Evolutionary conservation across 53 echinoderm and acorn worm genomes (phyloP).

Genomic region (Echinarachnius parma): DNA sequence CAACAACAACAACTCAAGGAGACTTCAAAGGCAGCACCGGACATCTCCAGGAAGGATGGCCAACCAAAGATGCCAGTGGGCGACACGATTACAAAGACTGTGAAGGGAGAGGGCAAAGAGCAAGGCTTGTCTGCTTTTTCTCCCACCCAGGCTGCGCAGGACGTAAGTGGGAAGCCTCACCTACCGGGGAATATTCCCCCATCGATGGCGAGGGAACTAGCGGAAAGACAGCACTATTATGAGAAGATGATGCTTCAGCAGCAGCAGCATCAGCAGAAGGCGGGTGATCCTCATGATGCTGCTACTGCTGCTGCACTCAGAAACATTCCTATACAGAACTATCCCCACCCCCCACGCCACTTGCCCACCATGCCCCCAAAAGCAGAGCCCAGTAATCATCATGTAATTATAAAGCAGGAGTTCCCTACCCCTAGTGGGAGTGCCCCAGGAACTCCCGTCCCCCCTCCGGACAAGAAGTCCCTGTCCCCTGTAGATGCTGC

Average conservation of each 20-base stretch:
- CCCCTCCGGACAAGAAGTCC: constrained; percentile 65
- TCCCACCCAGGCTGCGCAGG: not conserved
- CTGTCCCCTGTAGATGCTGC: constrained; percentile 94
- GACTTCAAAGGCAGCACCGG: constrained; percentile 29
- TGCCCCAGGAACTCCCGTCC: constrained; percentile 34
- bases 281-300: constrained; percentile 19
- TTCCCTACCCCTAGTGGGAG: not conserved
- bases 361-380: constrained; percentile 20
- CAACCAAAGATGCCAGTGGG: constrained; percentile 41
- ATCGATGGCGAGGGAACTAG: constrained; percentile 22
- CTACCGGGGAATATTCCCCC: constrained; percentile 13
- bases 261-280: constrained; percentile 21
- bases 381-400: constrained; percentile 33
- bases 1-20: constrained; percentile 26
- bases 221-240: constrained; percentile 61
- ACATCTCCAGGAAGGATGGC: constrained; percentile 21
- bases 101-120: constrained; percentile 18
- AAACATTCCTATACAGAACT: constrained; percentile 41
- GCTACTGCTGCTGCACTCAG: constrained; percentile 21
- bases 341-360: constrained; percentile 25
- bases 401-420: constrained; percentile 25
- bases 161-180: not conserved
- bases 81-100: constrained; percentile 22
- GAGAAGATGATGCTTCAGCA: constrained; percentile 49
- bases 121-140: constrained; percentile 28